Evolutionary conservation across 2,113 vertebrate species (phyloP), one percentile per base, ranked within the genome.

Genomic region (Hyla sarda): DNA sequence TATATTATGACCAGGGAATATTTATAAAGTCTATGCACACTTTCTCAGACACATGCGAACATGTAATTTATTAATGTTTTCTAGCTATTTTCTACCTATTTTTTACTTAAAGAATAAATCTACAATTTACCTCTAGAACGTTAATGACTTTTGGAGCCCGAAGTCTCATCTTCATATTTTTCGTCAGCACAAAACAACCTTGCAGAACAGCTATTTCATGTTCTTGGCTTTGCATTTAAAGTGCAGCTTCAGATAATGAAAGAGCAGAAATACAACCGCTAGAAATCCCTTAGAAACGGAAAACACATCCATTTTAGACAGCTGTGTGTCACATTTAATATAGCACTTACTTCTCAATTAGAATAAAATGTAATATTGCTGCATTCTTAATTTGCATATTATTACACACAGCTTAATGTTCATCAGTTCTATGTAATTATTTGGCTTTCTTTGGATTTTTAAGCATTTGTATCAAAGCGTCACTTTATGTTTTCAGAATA

Each of bases 331-430:
- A 67, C 62, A 32, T 67, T n/a, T 32, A 34, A 17, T 67, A 32
- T 19, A 67, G 30, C 62, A 25, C 62, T 34, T 67, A 16, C 62
- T 32, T 67, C 62, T 67, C 13, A 32, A 34, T 34, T 28, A 67
- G 30, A 67, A 67, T 67, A 32, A 67, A 32, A 17, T 67, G 62
- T 67, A 67, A 67, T 67, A 32, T 67, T 67, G 28, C 62, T 25
- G 28, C 11, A 32, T 32, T 67, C 14, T 30, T 32, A 16, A 67
- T 67, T 67, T 67, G 30, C 62, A 67, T 67, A 67, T 67, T 34
- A 67, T 67, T 34, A 16, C 6, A 32, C 28, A 34, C 13, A 9
- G 25, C 25, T 65, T 30, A 65, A 28, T 65, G 30, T 65, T 65
- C n/a, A 60, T 60, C 60, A 65, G 25, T 30, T 65, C 30, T 28